phyloP scores from a whole-genome alignment of 2,113 vertebrate genomes.

The Atrichornis clamosus region DNA sequence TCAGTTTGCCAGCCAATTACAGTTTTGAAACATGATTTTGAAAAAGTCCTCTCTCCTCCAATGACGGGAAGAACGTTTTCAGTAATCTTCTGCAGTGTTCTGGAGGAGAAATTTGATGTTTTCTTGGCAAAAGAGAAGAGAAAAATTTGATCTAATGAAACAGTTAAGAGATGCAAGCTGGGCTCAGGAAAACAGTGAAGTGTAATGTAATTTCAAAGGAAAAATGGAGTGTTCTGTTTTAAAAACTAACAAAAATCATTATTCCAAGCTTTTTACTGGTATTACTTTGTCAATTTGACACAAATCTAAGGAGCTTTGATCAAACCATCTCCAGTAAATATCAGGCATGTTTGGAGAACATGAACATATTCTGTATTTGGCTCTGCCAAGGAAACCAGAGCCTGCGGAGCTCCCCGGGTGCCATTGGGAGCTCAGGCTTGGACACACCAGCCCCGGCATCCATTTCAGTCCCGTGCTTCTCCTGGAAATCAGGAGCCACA shows the following conservation, averaged over 20 bases:
- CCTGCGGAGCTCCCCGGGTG: background rate
- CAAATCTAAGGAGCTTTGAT: background rate
- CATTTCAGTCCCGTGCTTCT: background rate
- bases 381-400: background rate
- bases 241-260: background rate
- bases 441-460: background rate
- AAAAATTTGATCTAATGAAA: background rate
- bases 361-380: background rate
- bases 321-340: background rate
- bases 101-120: background rate
- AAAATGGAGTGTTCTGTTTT: background rate
- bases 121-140: background rate
- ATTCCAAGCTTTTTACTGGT: background rate
- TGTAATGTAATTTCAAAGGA: background rate
- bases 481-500: background rate
- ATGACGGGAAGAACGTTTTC: background rate
- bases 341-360: background rate
- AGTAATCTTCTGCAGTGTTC: background rate
- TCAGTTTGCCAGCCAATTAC: background rate
- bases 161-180: background rate
- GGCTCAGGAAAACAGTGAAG: background rate
- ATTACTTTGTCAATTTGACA: background rate
- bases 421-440: background rate
- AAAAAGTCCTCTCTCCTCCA: background rate
- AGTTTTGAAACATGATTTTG: background rate